These are phyloP conservation scores for Trachymyrmex cornetzi DNA, from an alignment of 1,140 invertebrate species.

Conservation along the genomic window DNA sequence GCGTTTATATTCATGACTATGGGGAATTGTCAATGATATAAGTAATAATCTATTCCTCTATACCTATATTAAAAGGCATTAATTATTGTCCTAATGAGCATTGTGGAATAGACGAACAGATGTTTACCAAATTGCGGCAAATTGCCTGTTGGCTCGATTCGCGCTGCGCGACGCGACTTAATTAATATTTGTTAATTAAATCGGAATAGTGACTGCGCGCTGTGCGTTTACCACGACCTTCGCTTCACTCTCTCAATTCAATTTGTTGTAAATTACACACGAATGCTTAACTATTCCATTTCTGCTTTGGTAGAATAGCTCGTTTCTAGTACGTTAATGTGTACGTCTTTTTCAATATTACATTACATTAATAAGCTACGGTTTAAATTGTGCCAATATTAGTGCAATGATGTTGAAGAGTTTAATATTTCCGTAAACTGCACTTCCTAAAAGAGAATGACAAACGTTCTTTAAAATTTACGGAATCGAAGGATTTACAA, in stretches of 20 bases:
- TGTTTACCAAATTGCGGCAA: conserved; percentile 53
- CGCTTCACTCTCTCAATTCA: conserved; percentile 46
- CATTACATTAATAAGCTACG: neutral
- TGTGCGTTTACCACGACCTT: conserved; percentile 31
- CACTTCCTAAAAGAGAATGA: neutral
- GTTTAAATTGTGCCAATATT: neutral
- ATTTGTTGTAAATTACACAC: conserved; percentile 58
- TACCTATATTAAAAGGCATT: conserved; percentile 17
- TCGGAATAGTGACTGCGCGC: conserved; percentile 36
- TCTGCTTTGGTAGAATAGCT: conserved; percentile 22
- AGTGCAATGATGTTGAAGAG: neutral
- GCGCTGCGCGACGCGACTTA: conserved; percentile 46
- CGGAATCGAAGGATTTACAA: neutral
- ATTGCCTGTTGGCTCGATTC: conserved; percentile 50
- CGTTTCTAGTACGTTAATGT: conserved; percentile 3
- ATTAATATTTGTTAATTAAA: conserved; percentile 66
- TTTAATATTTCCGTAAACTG: neutral
- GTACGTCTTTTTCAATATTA: conserved; percentile 16
- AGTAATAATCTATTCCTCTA: conserved; percentile 33
- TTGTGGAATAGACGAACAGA: conserved; percentile 48
- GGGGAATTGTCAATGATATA: neutral
- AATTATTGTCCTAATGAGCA: conserved; percentile 53
- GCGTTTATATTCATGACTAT: neutral
- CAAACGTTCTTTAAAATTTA: neutral
- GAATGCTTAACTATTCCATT: conserved; percentile 58